These are phyloP conservation scores for Pachypanchax playfairii DNA, from an alignment of 2,113 vertebrate genomes.

Conservation along the genomic window DNA sequence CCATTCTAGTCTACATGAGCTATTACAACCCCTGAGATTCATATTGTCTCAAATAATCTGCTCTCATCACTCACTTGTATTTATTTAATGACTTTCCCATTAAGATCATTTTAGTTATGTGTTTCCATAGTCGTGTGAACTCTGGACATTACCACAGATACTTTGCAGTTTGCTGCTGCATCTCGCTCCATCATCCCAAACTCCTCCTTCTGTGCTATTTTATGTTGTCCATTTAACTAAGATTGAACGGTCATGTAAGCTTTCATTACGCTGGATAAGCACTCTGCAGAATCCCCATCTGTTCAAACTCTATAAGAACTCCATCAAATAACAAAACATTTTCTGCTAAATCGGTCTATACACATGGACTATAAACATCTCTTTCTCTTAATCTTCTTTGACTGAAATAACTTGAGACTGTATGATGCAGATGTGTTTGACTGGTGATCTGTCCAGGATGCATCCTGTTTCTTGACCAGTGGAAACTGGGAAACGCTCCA, in stretches of 20 bases:
- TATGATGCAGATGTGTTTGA: neutral
- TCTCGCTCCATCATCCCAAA: no score
- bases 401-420: neutral
- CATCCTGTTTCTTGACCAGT: no score
- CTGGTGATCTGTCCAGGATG: neutral
- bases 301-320: neutral
- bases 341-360: neutral
- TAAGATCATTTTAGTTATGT: no score
- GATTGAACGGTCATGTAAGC: neutral
- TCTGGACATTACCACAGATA: neutral
- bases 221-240: neutral
- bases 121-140: no score
- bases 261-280: neutral
- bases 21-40: no score
- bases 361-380: neutral
- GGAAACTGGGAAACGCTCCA: no score
- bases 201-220: neutral
- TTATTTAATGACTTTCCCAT: no score
- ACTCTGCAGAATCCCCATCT: constrained; percentile 8
- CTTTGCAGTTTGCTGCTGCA: neutral
- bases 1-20: no score
- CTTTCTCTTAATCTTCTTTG: neutral
- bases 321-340: constrained; percentile 2
- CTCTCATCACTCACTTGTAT: no score
- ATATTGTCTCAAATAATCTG: no score